phyloP scores from a whole-genome alignment of 2,888 invertebrate species.

The Drepanosiphum platanoidis region DNA sequence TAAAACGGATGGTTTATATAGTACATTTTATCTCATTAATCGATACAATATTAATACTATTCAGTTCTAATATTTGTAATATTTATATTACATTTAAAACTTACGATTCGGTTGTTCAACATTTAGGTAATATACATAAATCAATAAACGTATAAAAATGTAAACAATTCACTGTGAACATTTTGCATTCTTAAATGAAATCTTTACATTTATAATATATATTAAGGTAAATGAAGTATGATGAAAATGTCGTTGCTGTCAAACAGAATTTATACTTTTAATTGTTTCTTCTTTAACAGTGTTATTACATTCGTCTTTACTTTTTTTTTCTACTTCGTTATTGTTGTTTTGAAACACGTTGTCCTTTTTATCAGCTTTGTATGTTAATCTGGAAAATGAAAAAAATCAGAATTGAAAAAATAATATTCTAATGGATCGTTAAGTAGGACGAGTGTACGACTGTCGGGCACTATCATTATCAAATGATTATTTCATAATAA shows the following conservation, averaged over 20 bases:
- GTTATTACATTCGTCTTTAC: slow-evolving; percentile 31
- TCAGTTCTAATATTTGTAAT: background rate
- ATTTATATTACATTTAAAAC: too few relatives aligned
- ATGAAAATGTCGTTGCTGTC: background rate
- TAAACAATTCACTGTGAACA: background rate
- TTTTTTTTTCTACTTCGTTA: slow-evolving; percentile 5
- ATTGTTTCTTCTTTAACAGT: background rate
- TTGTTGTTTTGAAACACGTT: slow-evolving; percentile 21
- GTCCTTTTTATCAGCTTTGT: slow-evolving; percentile 27
- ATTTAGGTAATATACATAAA: background rate
- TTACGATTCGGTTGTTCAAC: background rate
- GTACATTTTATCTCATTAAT: too few relatives aligned
- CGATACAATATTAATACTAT: background rate
- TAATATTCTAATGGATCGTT: too few relatives aligned
- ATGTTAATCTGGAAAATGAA: slow-evolving; percentile 38
- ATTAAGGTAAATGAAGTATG: background rate
- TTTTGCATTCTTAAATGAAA: background rate
- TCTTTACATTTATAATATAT: background rate
- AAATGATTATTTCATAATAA: too few relatives aligned
- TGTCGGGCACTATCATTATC: too few relatives aligned
- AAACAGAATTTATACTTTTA: slow-evolving; percentile 28
- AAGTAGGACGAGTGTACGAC: too few relatives aligned
- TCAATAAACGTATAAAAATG: background rate
- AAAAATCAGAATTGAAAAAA: too few relatives aligned
- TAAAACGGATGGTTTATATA: too few relatives aligned